phyloP scores from a whole-genome alignment of 2,797 vertebrate genomes.

The Coregonus suidteri region DNA sequence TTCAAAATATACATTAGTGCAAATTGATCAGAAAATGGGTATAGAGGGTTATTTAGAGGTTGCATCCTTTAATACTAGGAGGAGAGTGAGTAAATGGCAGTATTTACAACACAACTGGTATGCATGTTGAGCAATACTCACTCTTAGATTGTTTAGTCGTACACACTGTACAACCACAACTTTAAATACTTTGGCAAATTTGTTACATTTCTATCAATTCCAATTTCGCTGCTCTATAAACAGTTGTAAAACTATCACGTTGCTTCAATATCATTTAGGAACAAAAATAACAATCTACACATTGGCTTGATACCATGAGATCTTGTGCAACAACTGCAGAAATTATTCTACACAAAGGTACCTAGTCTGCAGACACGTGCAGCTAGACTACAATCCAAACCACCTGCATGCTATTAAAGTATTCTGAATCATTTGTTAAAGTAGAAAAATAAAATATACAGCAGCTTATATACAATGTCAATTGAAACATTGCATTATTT shows the following conservation, averaged over 20 bases:
- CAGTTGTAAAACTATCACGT: not conserved
- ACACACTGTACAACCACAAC: not conserved
- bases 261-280: not conserved
- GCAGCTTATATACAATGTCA: constrained; percentile 27
- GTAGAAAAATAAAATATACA: constrained; percentile 49
- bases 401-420: constrained; percentile 24
- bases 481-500: constrained; percentile 24
- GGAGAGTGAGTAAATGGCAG: not conserved
- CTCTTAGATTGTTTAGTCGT: not conserved
- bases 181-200: constrained; percentile 18
- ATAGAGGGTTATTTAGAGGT: not conserved
- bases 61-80: not conserved
- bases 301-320: not conserved
- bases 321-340: not conserved
- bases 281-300: not conserved
- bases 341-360: not conserved
- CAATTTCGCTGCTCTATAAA: not conserved
- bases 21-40: constrained; percentile 61
- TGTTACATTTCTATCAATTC: not conserved
- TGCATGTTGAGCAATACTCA: not conserved
- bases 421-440: constrained; percentile 28
- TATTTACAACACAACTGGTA: not conserved
- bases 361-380: constrained; percentile 2
- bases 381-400: constrained; percentile 15
- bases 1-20: constrained; percentile 66